Conservation (phyloP, 1,140 invertebrate genomes). For the Aradophagus sp. region DNA sequence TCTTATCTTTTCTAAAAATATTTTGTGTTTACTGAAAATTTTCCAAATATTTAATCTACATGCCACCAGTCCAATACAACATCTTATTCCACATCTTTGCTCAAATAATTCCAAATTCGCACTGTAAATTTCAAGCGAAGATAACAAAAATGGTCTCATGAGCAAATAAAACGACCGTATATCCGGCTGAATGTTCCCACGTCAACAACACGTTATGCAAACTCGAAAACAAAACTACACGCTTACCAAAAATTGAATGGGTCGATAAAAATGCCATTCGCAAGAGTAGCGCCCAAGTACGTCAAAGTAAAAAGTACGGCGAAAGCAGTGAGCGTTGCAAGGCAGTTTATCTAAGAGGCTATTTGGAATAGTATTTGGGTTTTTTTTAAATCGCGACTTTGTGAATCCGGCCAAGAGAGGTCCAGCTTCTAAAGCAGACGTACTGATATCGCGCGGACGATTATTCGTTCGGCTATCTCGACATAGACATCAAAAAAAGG, state of each 20-base stretch:
- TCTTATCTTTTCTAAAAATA: too few relatives aligned
- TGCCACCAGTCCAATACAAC: too few relatives aligned
- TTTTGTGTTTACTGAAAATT: too few relatives aligned
- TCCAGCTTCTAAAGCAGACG: conserved; percentile 47
- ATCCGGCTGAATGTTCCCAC: conserved; percentile 13
- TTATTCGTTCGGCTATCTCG: conserved; percentile 68
- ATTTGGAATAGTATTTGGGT: conserved; percentile 52
- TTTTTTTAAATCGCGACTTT: conserved; percentile 39
- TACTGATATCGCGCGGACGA: conserved; percentile 41
- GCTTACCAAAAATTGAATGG: conserved; percentile 31
- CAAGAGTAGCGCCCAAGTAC: conserved; percentile 22
- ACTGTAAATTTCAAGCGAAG: too few relatives aligned
- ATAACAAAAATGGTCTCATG: too few relatives aligned
- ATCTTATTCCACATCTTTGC: too few relatives aligned
- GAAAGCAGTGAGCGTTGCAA: conserved; percentile 24
- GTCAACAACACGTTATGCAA: conserved; percentile 15
- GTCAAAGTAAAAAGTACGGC: conserved; percentile 31
- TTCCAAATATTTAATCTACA: too few relatives aligned
- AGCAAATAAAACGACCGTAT: too few relatives aligned
- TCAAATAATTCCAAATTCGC: too few relatives aligned
- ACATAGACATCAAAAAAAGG: conserved; percentile 70
- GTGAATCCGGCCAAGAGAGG: conserved; percentile 35
- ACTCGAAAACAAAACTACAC: conserved; percentile 40
- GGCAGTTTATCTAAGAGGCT: conserved; percentile 47
- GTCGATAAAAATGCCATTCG: conserved; percentile 42